These are phyloP conservation scores for Volucella inflata DNA, from an alignment of 2,888 invertebrate genomes.

Conservation along the genomic window DNA sequence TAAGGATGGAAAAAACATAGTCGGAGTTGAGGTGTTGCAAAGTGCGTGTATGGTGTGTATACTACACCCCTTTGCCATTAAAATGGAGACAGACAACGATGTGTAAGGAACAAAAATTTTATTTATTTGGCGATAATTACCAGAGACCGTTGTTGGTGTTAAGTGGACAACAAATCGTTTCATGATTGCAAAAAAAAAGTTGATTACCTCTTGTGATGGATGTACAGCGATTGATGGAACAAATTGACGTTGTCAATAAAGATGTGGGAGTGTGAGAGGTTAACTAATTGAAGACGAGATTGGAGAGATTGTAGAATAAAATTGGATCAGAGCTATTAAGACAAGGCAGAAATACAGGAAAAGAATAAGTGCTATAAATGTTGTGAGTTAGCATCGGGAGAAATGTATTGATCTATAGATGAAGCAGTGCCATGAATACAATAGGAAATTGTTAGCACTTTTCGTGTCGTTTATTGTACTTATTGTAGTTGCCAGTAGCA, in stretches of 20 bases:
- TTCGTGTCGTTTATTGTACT: too few relatives aligned
- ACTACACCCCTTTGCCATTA: slow-evolving; percentile 46
- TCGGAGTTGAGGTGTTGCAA: slow-evolving; percentile 54
- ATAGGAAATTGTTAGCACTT: too few relatives aligned
- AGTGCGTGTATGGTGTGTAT: slow-evolving; percentile 51
- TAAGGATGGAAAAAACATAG: slow-evolving; percentile 13
- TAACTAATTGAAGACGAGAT: background rate
- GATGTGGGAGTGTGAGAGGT: slow-evolving; percentile 32
- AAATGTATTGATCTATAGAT: too few relatives aligned
- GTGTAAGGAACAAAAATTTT: slow-evolving; percentile 52
- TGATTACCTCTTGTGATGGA: slow-evolving; percentile 37
- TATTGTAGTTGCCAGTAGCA: too few relatives aligned
- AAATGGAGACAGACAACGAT: slow-evolving; percentile 35
- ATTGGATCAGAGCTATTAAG: too few relatives aligned
- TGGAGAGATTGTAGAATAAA: too few relatives aligned
- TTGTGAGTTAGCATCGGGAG: too few relatives aligned
- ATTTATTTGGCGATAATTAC: slow-evolving; percentile 61
- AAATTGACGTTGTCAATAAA: slow-evolving; percentile 9
- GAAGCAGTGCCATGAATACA: too few relatives aligned
- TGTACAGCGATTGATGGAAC: slow-evolving; percentile 9
- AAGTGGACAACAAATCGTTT: slow-evolving; percentile 67
- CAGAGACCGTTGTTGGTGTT: slow-evolving; percentile 28
- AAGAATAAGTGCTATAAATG: too few relatives aligned
- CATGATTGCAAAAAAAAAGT: slow-evolving; percentile 20
- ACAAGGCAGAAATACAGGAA: too few relatives aligned